These are phyloP conservation scores for Marmota monax DNA, from an alignment of 2,113 vertebrate species.

Conservation along the genomic window DNA sequence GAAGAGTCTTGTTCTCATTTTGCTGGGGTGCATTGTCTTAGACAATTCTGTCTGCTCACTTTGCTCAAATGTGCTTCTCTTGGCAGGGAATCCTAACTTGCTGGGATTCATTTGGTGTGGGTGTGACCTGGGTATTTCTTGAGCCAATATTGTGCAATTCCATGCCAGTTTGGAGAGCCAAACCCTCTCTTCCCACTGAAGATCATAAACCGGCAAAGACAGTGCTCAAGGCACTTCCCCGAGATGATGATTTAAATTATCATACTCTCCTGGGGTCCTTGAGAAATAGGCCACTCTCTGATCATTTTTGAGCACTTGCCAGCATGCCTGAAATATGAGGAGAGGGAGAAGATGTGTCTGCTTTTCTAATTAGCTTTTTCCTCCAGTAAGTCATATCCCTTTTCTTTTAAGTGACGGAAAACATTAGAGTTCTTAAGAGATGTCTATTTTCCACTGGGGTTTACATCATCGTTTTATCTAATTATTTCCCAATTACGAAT, in stretches of 20 bases:
- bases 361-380: slow-evolving; percentile 87
- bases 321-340: slow-evolving; percentile 86
- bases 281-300: slow-evolving; percentile 88
- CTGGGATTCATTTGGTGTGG: slow-evolving; percentile 61
- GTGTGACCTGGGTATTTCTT: slow-evolving; percentile 66
- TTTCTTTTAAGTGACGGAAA: slow-evolving; percentile 85
- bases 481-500: slow-evolving; percentile 84
- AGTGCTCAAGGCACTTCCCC: slow-evolving; percentile 84
- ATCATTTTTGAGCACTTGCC: slow-evolving; percentile 87
- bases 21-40: slow-evolving; percentile 57
- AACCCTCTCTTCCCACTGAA: slow-evolving; percentile 45
- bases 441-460: slow-evolving; percentile 81
- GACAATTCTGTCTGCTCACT: slow-evolving; percentile 61
- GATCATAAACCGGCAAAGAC: slow-evolving; percentile 79
- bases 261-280: slow-evolving; percentile 84
- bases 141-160: slow-evolving; percentile 71
- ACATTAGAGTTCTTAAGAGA: slow-evolving; percentile 78
- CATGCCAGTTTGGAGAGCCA: slow-evolving; percentile 77
- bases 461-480: slow-evolving; percentile 83
- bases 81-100: slow-evolving; percentile 75
- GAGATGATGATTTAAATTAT: slow-evolving; percentile 87
- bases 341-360: slow-evolving; percentile 85
- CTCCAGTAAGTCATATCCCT: slow-evolving; percentile 79
- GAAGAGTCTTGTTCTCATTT: slow-evolving; percentile 64
- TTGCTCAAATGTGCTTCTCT: slow-evolving; percentile 71